Percentiles rank a stretch among this genome's conserved stretches.
phyloP scores from a whole-genome alignment of 92 coral and sea anemone genomes.

The Phenganax subtilis region DNA sequence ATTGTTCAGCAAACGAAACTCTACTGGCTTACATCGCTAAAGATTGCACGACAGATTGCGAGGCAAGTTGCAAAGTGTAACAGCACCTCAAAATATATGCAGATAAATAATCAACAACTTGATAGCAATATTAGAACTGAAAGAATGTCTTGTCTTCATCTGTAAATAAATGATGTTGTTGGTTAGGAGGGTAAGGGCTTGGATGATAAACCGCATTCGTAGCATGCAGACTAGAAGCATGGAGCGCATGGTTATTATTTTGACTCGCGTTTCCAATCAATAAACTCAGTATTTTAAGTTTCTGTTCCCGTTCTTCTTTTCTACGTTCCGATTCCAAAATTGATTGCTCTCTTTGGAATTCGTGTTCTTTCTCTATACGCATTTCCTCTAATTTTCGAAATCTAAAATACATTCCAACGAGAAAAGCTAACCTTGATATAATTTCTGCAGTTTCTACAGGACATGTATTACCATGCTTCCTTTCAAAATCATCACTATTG shows the following conservation, averaged over 20 bases:
- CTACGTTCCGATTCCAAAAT: not conserved
- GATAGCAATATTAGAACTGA: not conserved
- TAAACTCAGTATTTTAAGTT: not conserved
- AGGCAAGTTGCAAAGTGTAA: not conserved
- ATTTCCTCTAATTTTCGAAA: not conserved
- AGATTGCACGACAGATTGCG: not conserved
- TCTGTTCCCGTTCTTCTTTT: not conserved
- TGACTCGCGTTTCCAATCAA: not conserved
- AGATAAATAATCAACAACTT: not conserved
- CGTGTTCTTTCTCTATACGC: not conserved
- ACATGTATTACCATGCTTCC: not conserved
- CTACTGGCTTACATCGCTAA: no score
- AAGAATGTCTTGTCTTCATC: constrained; percentile 2
- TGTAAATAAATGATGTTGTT: not conserved
- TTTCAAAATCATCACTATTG: constrained; percentile 18
- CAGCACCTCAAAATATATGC: not conserved
- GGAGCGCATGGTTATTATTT: not conserved
- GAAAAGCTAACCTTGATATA: no score
- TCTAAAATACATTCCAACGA: not conserved
- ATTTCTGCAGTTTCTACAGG: no score
- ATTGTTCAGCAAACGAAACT: no score
- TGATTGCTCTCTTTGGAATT: not conserved
- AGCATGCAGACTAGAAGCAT: not conserved
- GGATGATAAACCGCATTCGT: not conserved
- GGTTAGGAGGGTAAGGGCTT: not conserved